phyloP scores from a whole-genome alignment of 2,888 invertebrate genomes.

The Trissolcus brochymenae region DNA sequence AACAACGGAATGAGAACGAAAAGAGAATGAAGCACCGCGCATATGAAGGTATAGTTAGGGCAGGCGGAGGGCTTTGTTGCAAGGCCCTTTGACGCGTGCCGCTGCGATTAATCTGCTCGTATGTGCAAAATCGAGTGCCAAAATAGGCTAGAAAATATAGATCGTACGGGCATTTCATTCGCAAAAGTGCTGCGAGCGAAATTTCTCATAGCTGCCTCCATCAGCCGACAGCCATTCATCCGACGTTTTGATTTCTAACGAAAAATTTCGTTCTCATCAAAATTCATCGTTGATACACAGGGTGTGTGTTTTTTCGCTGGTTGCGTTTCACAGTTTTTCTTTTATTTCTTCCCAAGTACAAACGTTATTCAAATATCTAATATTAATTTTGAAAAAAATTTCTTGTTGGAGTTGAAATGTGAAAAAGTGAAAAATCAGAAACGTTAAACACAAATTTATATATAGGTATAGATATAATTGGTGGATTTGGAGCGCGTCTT shows the following conservation, averaged over 20 bases:
- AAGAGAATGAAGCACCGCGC: slow-evolving; percentile 29
- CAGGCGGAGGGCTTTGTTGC: slow-evolving; percentile 57
- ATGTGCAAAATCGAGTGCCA: slow-evolving; percentile 60
- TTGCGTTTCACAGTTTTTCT: too few relatives aligned
- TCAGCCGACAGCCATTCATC: slow-evolving; percentile 18
- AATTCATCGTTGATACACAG: slow-evolving; percentile 3
- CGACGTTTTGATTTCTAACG: slow-evolving; percentile 22
- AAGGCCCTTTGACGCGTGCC: slow-evolving; percentile 62
- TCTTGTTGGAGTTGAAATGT: too few relatives aligned
- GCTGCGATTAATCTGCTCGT: slow-evolving; percentile 63
- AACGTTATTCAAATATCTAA: too few relatives aligned
- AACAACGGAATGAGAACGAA: slow-evolving; percentile 45
- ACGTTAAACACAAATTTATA: slow-evolving; percentile 26
- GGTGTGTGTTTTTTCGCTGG: neutral
- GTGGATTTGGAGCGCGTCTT: slow-evolving; percentile 33
- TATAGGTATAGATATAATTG: slow-evolving; percentile 40
- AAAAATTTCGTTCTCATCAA: slow-evolving; percentile 20
- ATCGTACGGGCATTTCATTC: slow-evolving; percentile 34
- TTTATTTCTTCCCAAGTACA: too few relatives aligned
- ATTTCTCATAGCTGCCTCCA: slow-evolving; percentile 29
- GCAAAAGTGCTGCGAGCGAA: slow-evolving; percentile 43
- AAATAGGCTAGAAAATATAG: slow-evolving; percentile 54
- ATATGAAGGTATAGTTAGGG: slow-evolving; percentile 50
- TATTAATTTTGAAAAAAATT: too few relatives aligned
- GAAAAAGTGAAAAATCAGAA: slow-evolving; percentile 1